A percentile compares a stretch with the other conserved stretches of the same genome.
Evolutionary conservation across 1,140 invertebrate genomes (phyloP).

Genomic region (Stegodyphus mimosarum): DNA sequence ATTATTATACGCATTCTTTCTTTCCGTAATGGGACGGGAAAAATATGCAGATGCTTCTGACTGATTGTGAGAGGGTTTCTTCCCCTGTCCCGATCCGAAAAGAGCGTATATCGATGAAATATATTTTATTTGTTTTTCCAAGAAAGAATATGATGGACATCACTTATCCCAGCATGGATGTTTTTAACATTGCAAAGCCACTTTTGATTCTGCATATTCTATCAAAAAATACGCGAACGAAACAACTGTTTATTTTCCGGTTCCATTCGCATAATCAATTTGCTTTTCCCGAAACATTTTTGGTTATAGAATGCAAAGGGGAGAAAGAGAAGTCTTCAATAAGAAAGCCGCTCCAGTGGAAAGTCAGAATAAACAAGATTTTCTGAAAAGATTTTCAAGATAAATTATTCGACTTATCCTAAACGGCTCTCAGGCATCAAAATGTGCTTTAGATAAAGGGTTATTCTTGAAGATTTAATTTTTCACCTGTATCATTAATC

Average conservation of each 20-base stretch:
- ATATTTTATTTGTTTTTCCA: conserved; percentile 57
- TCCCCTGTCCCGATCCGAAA: conserved; percentile 13
- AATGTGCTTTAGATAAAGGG: conserved; percentile 53
- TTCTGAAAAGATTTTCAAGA: conserved; percentile 52
- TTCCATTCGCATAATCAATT: conserved; percentile 60
- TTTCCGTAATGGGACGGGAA: conserved; percentile 51
- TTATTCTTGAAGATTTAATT: conserved; percentile 52
- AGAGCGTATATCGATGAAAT: conserved; percentile 56
- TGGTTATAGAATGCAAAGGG: not conserved
- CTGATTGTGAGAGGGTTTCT: conserved; percentile 22
- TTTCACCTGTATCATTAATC: conserved; percentile 56
- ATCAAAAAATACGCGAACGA: conserved; percentile 53
- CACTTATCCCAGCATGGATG: conserved; percentile 19
- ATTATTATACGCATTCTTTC: conserved; percentile 21
- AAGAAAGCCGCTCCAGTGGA: conserved; percentile 18
- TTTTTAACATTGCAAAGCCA: conserved; percentile 34
- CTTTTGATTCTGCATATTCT: conserved; percentile 46
- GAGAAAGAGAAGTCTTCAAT: not conserved
- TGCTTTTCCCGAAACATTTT: conserved; percentile 30
- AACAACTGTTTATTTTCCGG: conserved; percentile 59
- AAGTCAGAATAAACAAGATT: conserved; percentile 55
- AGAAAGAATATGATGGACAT: conserved; percentile 56
- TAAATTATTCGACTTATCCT: conserved; percentile 55
- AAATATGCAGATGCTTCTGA: conserved; percentile 57
- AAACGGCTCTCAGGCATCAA: conserved; percentile 35